Evolutionary conservation across 2,888 invertebrate species (phyloP).

Genomic region (Xanthia icteritia): DNA sequence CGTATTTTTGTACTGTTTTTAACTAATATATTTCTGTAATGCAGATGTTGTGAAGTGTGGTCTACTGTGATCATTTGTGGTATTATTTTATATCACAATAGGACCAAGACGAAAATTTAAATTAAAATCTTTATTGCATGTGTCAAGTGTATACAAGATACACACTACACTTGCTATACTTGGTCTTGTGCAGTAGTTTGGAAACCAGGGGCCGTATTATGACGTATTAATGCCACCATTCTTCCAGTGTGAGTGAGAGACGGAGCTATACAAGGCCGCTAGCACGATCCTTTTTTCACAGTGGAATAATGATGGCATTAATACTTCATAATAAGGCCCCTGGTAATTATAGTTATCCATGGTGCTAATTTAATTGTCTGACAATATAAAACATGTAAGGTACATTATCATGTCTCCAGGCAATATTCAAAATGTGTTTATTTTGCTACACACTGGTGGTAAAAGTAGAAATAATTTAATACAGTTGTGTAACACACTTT

Average conservation of each 20-base stretch:
- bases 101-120: background rate
- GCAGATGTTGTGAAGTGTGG: no score
- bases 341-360: background rate
- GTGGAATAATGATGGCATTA: no score
- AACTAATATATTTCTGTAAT: background rate
- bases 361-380: background rate
- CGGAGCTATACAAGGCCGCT: no score
- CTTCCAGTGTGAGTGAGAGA: no score
- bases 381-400: background rate
- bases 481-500: background rate
- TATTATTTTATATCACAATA: background rate
- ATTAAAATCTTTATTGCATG: background rate
- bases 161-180: background rate
- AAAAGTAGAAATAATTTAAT: background rate
- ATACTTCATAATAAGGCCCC: no score
- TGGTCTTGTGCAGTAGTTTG: background rate
- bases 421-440: background rate
- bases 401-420: background rate
- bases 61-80: background rate
- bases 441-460: background rate
- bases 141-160: background rate
- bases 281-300: no score
- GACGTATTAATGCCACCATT: no score
- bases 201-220: no score
- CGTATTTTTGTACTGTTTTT: background rate